Percentiles rank a stretch among this genome's conserved stretches.
phyloP scores from a whole-genome alignment of 2,113 vertebrate genomes.

The Dromiciops gliroides region DNA sequence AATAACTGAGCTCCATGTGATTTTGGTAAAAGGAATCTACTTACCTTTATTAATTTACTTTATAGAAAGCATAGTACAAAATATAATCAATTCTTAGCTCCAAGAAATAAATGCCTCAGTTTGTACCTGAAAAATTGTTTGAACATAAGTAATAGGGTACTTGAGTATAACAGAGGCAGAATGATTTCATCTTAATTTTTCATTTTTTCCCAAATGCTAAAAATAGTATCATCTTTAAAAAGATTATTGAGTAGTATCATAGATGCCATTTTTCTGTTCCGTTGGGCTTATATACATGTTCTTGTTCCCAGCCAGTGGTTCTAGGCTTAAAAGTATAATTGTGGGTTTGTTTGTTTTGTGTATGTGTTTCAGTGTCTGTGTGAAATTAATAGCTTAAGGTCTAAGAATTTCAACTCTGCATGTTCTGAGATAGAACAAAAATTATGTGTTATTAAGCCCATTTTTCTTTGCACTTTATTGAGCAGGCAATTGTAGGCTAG shows the following conservation, averaged over 20 bases:
- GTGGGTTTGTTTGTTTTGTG: background rate
- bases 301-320: slow-evolving; percentile 61
- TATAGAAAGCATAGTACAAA: slow-evolving; percentile 38
- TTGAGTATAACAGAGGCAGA: slow-evolving; percentile 51
- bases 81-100: slow-evolving; percentile 27
- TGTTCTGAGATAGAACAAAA: slow-evolving; percentile 20
- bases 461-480: background rate
- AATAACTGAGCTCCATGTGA: background rate
- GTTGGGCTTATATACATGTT: slow-evolving; percentile 67
- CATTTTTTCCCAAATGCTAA: slow-evolving; percentile 76
- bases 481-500: background rate
- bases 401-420: slow-evolving; percentile 49
- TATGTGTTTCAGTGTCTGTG: background rate
- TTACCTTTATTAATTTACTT: slow-evolving; percentile 39
- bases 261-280: slow-evolving; percentile 78
- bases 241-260: slow-evolving; percentile 72
- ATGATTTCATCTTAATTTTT: slow-evolving; percentile 75
- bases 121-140: slow-evolving; percentile 54
- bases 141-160: slow-evolving; percentile 54
- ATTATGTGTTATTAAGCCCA: background rate
- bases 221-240: slow-evolving; percentile 78
- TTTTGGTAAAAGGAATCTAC: background rate
- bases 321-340: slow-evolving; percentile 61
- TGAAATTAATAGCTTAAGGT: slow-evolving; percentile 66
- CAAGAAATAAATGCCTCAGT: slow-evolving; percentile 50